Evolutionary conservation across 2,888 invertebrate genomes (phyloP).

Genomic region (Heliothis peltigera): DNA sequence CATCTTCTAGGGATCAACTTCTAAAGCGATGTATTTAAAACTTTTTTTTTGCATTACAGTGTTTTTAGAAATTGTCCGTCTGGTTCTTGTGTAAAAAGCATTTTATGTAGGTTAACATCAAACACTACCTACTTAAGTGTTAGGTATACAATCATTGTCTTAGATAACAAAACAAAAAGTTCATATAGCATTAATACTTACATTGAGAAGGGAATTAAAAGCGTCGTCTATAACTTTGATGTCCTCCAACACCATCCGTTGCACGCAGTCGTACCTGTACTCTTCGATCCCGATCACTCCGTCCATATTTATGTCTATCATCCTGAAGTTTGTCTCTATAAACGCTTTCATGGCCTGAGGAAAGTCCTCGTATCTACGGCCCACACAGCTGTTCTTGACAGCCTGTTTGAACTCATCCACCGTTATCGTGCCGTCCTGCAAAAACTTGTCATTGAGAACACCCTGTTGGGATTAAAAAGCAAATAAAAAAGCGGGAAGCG

Average conservation of each 20-base stretch:
- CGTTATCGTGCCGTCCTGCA: conserved; percentile 94
- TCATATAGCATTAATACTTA: conserved; percentile 82
- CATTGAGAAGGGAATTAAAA: conserved; percentile 93
- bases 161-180: too few species aligned
- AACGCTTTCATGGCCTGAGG: conserved; percentile 96
- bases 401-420: conserved; percentile 95
- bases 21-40: too few species aligned
- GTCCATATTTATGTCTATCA: conserved; percentile 95
- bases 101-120: too few species aligned
- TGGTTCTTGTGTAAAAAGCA: too few species aligned
- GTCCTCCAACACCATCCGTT: conserved; percentile 94
- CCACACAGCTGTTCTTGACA: conserved; percentile 94
- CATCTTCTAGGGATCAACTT: too few species aligned
- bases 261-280: conserved; percentile 95
- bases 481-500: conserved; percentile 69
- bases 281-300: conserved; percentile 95
- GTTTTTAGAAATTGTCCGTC: too few species aligned
- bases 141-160: too few species aligned
- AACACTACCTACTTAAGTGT: too few species aligned
- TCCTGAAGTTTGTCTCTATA: conserved; percentile 95
- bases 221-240: conserved; percentile 94
- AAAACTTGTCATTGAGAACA: conserved; percentile 58
- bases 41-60: too few species aligned
- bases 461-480: conserved; percentile 34
- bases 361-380: conserved; percentile 93